Evolutionary conservation across 1,140 invertebrate genomes (phyloP).

Genomic region (Harlomillsia oculata): DNA sequence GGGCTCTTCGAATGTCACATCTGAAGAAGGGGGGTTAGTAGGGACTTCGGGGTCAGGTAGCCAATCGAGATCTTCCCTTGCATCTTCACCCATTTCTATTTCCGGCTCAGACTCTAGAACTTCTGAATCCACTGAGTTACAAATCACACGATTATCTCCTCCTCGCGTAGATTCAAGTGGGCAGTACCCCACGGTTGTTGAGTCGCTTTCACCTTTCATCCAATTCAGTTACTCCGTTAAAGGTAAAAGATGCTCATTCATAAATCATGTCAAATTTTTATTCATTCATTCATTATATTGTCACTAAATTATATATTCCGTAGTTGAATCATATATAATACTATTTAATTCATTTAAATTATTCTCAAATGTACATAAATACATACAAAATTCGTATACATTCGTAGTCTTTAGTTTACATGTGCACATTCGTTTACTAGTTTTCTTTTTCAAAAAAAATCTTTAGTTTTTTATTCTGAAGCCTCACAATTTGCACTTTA

Average conservation of each 20-base stretch:
- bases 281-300: no score
- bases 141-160: slow-evolving; percentile 28
- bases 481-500: neutral
- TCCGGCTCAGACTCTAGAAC: slow-evolving; percentile 28
- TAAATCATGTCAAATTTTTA: no score
- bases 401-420: no score
- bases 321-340: no score
- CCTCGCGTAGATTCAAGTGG: slow-evolving; percentile 28
- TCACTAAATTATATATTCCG: no score
- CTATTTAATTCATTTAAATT: no score
- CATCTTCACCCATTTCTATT: slow-evolving; percentile 32
- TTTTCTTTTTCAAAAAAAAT: no score
- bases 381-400: no score
- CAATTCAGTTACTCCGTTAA: slow-evolving; percentile 27
- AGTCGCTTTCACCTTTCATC: slow-evolving; percentile 32
- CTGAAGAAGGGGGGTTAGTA: neutral
- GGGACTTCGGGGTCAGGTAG: slow-evolving; percentile 20
- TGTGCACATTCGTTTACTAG: no score
- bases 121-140: slow-evolving; percentile 33
- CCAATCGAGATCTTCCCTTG: slow-evolving; percentile 26
- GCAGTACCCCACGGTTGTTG: slow-evolving; percentile 28
- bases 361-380: no score
- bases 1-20: neutral
- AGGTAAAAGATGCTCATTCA: slow-evolving; percentile 18
- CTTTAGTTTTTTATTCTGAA: no score